Conservation (phyloP, 2,888 invertebrate genomes). For the Bembecia ichneumoniformis region DNA sequence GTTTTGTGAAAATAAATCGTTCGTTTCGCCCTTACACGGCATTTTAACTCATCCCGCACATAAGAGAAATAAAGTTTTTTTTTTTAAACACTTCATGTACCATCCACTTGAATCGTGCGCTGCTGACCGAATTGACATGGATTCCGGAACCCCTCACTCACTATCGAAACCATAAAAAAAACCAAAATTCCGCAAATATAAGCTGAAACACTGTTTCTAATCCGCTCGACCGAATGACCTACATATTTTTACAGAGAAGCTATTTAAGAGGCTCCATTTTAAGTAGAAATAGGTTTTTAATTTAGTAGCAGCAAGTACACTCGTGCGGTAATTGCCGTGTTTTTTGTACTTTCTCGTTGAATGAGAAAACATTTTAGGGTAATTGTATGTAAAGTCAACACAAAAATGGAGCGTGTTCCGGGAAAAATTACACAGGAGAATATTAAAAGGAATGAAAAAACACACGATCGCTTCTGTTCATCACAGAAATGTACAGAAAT, state of each 20-base stretch:
- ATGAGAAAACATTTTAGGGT: background rate
- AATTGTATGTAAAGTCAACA: background rate
- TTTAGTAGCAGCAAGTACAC: background rate
- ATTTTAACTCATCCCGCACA: too few species aligned
- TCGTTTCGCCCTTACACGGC: too few species aligned
- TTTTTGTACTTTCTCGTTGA: background rate
- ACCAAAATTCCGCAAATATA: too few species aligned
- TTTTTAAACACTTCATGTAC: too few species aligned
- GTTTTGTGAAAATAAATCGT: too few species aligned
- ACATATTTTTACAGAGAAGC: background rate
- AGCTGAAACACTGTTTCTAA: too few species aligned
- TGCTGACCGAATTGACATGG: too few species aligned
- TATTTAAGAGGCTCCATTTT: background rate
- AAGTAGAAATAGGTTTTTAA: background rate
- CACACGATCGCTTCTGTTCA: background rate
- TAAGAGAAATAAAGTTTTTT: too few species aligned
- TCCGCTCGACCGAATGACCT: background rate
- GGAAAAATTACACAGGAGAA: background rate
- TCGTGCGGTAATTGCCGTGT: background rate
- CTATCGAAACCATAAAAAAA: too few species aligned
- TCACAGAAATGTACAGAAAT: background rate
- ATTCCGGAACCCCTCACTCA: too few species aligned
- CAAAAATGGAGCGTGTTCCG: background rate
- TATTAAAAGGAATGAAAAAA: background rate
- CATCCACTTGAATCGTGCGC: too few species aligned